phyloP scores from a whole-genome alignment of 2,797 vertebrate species.

The Emydoidea blandingii region DNA sequence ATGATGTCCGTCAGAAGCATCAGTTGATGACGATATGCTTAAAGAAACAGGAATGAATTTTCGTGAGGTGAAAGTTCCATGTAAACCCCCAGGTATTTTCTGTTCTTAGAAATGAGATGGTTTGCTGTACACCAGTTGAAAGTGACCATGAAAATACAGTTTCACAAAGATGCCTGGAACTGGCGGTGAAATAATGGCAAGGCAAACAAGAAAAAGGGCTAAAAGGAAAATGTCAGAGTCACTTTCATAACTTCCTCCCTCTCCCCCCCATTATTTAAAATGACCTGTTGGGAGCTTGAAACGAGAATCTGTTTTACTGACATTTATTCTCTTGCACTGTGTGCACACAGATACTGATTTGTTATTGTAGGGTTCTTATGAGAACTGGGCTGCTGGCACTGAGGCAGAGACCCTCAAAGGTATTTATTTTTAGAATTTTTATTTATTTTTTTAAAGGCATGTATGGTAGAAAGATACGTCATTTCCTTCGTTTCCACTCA shows the following conservation, averaged over 20 bases:
- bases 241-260: background rate
- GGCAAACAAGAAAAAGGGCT: conserved; percentile 19
- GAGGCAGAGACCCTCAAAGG: background rate
- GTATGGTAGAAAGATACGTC: background rate
- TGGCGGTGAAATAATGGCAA: background rate
- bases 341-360: background rate
- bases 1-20: conserved; percentile 71
- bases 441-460: background rate
- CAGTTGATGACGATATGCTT: conserved; percentile 60
- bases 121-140: background rate
- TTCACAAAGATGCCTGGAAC: background rate
- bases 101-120: background rate
- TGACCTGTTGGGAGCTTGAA: background rate
- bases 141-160: background rate
- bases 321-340: background rate
- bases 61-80: background rate
- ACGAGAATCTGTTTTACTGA: background rate
- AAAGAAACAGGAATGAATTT: conserved; percentile 72
- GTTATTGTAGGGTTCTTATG: background rate
- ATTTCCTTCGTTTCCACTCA: background rate
- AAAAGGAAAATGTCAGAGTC: background rate
- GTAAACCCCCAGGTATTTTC: background rate
- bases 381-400: background rate
- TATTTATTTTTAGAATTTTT: background rate
- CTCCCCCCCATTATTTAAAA: background rate